Conservation (phyloP, 2,888 invertebrate genomes). For the Dascillus cervinus region DNA sequence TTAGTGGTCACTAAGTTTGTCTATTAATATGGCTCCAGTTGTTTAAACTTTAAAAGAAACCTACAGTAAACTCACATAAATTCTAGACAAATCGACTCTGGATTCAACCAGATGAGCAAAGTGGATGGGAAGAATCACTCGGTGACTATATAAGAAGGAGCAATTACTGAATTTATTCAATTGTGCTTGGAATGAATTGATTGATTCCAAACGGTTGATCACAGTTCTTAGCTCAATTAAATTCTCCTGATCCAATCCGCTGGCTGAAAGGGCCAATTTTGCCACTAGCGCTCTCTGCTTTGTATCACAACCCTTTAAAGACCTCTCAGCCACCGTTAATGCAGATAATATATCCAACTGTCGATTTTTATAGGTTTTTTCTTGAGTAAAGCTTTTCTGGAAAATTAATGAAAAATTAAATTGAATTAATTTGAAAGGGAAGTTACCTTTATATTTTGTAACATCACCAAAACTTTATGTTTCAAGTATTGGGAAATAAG, state of each 20-base stretch:
- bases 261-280: constrained; percentile 41
- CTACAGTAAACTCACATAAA: constrained; percentile 43
- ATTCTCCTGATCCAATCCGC: constrained; percentile 57
- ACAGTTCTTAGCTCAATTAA: constrained; percentile 52
- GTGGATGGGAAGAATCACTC: constrained; percentile 67
- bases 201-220: constrained; percentile 56
- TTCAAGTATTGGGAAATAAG: constrained; percentile 74
- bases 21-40: too few species aligned
- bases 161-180: constrained; percentile 61
- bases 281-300: constrained; percentile 34
- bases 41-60: constrained; percentile 1
- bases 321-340: constrained; percentile 63
- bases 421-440: not conserved
- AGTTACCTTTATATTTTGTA: constrained; percentile 59
- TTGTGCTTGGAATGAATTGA: constrained; percentile 52
- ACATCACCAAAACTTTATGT: constrained; percentile 62
- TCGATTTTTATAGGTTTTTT: constrained; percentile 57
- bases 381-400: constrained; percentile 50
- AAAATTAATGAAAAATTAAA: constrained; percentile 15
- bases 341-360: constrained; percentile 66
- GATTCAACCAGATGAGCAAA: constrained; percentile 63
- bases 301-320: constrained; percentile 47
- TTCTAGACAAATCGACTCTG: constrained; percentile 56
- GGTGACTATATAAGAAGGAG: constrained; percentile 76
- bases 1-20: too few species aligned